Evolutionary conservation across 2,797 vertebrate genomes (phyloP).

Genomic region (Loris lydekkerianus): DNA sequence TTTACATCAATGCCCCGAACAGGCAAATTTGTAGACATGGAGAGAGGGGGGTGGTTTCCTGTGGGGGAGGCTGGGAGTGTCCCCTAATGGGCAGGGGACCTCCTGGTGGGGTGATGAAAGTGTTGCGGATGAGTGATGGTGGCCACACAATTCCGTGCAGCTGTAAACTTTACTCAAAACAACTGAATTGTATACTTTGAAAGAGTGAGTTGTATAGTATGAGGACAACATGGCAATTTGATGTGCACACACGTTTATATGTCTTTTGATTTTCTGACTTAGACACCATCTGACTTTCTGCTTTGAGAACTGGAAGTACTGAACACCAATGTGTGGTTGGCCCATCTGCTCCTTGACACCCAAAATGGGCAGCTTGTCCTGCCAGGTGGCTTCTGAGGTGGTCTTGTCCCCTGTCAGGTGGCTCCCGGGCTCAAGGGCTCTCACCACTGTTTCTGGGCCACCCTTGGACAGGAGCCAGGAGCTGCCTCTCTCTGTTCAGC

Average conservation of each 20-base stretch:
- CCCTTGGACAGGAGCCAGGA: neutral
- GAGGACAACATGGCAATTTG: neutral
- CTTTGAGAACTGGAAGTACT: neutral
- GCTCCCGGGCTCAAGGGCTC: neutral
- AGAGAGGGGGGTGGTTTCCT: neutral
- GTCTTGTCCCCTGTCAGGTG: neutral
- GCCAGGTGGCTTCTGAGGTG: neutral
- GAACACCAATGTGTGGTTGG: neutral
- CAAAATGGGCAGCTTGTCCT: neutral
- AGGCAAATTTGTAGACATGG: neutral
- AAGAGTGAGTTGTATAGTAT: neutral
- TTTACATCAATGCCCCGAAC: neutral
- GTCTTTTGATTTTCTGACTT: neutral
- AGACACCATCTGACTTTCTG: neutral
- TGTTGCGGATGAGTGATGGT: too few relatives aligned
- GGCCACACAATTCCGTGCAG: neutral
- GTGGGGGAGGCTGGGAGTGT: neutral
- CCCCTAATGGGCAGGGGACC: neutral
- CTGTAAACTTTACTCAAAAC: neutral
- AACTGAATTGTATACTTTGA: neutral
- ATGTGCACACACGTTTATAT: too few relatives aligned
- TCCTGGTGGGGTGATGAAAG: neutral
- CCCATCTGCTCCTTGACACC: fast-evolving
- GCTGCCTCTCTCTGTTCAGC: neutral
- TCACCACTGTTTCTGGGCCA: neutral